Base-by-base conservation (phyloP, 2,888 invertebrate genomes). In the Diloba caeruleocephala region DNA sequence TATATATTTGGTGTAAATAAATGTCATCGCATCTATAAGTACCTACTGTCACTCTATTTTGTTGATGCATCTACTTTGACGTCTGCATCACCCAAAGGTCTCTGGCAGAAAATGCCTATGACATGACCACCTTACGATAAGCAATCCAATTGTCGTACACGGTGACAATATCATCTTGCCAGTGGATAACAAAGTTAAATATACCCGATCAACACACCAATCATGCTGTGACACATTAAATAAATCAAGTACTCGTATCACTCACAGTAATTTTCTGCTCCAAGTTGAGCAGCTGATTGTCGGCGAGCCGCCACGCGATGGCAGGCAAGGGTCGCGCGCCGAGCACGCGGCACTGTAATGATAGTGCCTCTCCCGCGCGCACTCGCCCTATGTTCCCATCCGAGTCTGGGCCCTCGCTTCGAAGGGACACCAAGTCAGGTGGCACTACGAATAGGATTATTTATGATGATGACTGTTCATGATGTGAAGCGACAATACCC, bases 301-400 rank as follows among this genome's bases (percentile, higher is more conserved):
- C 82, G 52, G 83, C 72, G 9, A 90, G 70, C 6, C 81, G 78
- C 92, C 92, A 93, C 9, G 79, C 43, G 37, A 91, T 54, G 7
- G 81, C 46, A 0, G 92, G 92, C 52, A 82, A 71, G 3, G 93
- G 93, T 1, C 87, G 81, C 13, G 92, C 89, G 56, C 92, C 92
- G 3, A 92, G 75, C 57, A 91, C 91, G n/a, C 89, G 81, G 66
- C 93, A 93, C 69, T 90, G 89, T 58, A 89, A 64, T 12, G 59
- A 34, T 5, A 91, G 66, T 4, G 79, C 64, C 21, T 85, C 81
- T 0, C 85, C 88, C 5, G 86, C 82, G 3, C 68, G 78, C 50
- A 86, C 87, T 1, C 87, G 77, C 1, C 81, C 85, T 5, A 59
- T 67, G 23, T 71, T 69, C 14, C 60, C 57, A 1, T 71, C 60